These are phyloP conservation scores for Beaufortia kweichowensis DNA, from an alignment of 2,113 vertebrate genomes.

Conservation along the genomic window DNA sequence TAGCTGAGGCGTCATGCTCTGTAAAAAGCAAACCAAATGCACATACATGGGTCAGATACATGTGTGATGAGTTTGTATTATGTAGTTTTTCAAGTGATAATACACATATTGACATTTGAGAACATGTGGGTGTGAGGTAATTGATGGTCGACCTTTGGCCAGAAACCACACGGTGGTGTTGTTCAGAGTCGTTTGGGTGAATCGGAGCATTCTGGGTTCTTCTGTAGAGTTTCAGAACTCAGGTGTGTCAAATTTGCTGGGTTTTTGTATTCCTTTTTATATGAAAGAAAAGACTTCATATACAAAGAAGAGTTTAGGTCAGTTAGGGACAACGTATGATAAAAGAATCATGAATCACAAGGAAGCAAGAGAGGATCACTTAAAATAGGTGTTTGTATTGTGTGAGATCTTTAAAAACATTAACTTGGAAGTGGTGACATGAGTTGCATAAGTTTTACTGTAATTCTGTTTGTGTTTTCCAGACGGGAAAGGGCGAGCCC, in stretches of 20 bases:
- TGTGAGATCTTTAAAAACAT: background rate
- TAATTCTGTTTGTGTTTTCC: slow-evolving; percentile 55
- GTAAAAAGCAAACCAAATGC: slow-evolving; percentile 32
- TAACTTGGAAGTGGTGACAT: no score
- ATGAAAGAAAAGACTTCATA: slow-evolving; percentile 32
- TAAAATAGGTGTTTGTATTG: background rate
- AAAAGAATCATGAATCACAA: background rate
- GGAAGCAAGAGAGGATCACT: no score
- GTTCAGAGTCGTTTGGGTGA: background rate
- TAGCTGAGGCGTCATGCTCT: slow-evolving; percentile 18
- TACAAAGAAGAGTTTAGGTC: slow-evolving; percentile 29
- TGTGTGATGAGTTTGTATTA: background rate
- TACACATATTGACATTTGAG: slow-evolving; percentile 3
- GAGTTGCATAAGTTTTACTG: no score
- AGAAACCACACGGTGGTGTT: background rate
- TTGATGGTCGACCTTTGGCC: background rate
- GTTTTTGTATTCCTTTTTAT: slow-evolving; percentile 33
- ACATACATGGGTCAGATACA: background rate
- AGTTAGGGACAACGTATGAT: background rate
- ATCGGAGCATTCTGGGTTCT: background rate
- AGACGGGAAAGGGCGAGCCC: slow-evolving; percentile 83
- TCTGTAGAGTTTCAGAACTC: background rate
- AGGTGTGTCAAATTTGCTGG: slow-evolving; percentile 47
- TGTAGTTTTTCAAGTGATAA: slow-evolving; percentile 11
- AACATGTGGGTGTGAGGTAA: background rate